These are phyloP conservation scores for Prionace glauca DNA, from an alignment of 2,797 vertebrate genomes.

Conservation along the genomic window DNA sequence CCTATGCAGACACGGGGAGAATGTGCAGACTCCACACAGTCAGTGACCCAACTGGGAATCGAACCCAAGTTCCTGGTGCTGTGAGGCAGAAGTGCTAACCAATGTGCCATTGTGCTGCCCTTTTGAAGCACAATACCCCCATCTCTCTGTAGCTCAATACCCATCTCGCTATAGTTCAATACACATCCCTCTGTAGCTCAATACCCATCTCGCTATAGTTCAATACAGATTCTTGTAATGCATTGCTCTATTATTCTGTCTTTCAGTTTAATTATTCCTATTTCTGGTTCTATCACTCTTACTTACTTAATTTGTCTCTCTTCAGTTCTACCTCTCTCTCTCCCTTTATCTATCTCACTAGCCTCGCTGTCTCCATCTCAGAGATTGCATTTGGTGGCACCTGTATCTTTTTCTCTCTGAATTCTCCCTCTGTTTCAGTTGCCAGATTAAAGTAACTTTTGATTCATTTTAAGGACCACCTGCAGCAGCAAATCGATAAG, in stretches of 20 bases:
- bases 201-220: not conserved
- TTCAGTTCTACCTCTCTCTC: not conserved
- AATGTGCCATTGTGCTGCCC: too few relatives aligned
- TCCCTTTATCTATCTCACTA: not conserved
- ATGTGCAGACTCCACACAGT: too few relatives aligned
- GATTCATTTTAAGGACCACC: not conserved
- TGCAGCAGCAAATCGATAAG: constrained; percentile 25
- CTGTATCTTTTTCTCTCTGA: not conserved
- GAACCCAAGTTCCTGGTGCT: too few relatives aligned
- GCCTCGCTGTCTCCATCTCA: not conserved
- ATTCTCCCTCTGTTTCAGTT: not conserved
- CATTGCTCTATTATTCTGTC: not conserved
- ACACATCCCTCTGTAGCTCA: too few relatives aligned
- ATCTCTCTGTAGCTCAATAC: too few relatives aligned
- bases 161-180: not conserved
- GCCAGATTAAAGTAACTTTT: not conserved
- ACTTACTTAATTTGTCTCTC: not conserved
- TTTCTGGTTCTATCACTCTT: not conserved
- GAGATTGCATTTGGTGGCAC: not conserved
- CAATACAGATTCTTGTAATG: not conserved
- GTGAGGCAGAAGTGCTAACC: too few relatives aligned
- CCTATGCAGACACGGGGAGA: too few relatives aligned
- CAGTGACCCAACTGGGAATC: too few relatives aligned
- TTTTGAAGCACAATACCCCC: too few relatives aligned
- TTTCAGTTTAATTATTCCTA: not conserved